Conservation (phyloP, 2,888 invertebrate genomes). For the Zonitis immaculata region DNA sequence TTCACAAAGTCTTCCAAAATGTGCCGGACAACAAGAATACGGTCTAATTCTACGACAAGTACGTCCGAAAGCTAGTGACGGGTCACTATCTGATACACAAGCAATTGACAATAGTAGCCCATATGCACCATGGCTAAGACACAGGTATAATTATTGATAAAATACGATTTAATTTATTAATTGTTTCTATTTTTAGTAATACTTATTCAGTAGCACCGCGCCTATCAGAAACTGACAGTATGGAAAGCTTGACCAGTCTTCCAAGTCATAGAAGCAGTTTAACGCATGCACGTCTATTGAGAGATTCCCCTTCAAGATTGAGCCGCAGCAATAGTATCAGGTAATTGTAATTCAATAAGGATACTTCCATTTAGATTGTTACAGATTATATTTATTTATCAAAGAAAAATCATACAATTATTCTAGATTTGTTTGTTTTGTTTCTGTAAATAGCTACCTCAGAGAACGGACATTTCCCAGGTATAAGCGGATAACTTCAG, state of each 20-base stretch:
- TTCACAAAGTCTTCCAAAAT: constrained; percentile 80
- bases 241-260: constrained; percentile 67
- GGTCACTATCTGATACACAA: constrained; percentile 82
- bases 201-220: constrained; percentile 69
- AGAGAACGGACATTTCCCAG: constrained; percentile 91
- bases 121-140: constrained; percentile 82
- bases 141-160: constrained; percentile 58
- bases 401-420: constrained; percentile 3
- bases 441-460: constrained; percentile 66
- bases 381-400: not conserved
- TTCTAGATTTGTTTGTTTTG: constrained; percentile 35
- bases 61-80: constrained; percentile 58
- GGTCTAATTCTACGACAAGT: constrained; percentile 46
- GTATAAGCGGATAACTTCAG: constrained; percentile 53
- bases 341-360: constrained; percentile 46
- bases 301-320: constrained; percentile 69
- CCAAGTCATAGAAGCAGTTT: constrained; percentile 60
- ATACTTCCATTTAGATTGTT: not conserved
- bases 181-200: constrained; percentile 54
- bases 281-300: constrained; percentile 64
- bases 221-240: constrained; percentile 86
- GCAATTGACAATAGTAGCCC: constrained; percentile 78
- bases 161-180: too few species aligned
- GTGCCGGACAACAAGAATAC: constrained; percentile 48
- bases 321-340: constrained; percentile 91